Evolutionary conservation across 1,140 invertebrate genomes (phyloP).

Genomic region (Thaumatotibia leucotreta): DNA sequence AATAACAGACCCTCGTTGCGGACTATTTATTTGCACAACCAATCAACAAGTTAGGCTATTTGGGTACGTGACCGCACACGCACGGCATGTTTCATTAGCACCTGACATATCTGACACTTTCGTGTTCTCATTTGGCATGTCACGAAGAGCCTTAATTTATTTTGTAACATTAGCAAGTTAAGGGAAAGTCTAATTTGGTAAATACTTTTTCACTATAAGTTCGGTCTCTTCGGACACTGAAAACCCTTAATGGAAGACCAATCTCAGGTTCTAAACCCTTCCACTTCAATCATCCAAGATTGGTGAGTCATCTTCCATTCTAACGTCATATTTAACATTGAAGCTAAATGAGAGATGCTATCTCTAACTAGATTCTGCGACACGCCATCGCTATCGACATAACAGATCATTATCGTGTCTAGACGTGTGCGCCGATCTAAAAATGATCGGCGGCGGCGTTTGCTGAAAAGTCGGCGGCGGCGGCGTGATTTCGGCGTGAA

Average conservation of each 20-base stretch:
- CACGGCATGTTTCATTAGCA: conserved; percentile 37
- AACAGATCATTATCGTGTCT: background rate
- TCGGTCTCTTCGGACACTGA: too few species aligned
- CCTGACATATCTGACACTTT: conserved; percentile 36
- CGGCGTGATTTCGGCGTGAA: too few species aligned
- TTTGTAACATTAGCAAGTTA: conserved; percentile 19
- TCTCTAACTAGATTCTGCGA: background rate
- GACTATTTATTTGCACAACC: background rate
- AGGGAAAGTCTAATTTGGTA: conserved; percentile 25
- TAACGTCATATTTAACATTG: background rate
- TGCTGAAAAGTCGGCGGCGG: too few species aligned
- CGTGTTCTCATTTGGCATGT: conserved; percentile 37
- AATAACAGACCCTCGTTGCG: too few species aligned
- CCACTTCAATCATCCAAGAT: too few species aligned
- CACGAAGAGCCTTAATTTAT: conserved; percentile 24
- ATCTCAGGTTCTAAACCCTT: too few species aligned
- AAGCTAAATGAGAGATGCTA: background rate
- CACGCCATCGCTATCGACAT: background rate
- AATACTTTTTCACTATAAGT: too few species aligned
- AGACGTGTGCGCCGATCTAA: too few species aligned
- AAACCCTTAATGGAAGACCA: too few species aligned
- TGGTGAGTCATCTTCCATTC: too few species aligned
- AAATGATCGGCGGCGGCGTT: too few species aligned
- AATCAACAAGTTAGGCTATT: conserved; percentile 12
- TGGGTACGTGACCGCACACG: conserved; percentile 20